Evolutionary conservation across 2,888 invertebrate species (phyloP), one percentile per base, ranked within the genome.

Genomic region (Zonitis immaculata): DNA sequence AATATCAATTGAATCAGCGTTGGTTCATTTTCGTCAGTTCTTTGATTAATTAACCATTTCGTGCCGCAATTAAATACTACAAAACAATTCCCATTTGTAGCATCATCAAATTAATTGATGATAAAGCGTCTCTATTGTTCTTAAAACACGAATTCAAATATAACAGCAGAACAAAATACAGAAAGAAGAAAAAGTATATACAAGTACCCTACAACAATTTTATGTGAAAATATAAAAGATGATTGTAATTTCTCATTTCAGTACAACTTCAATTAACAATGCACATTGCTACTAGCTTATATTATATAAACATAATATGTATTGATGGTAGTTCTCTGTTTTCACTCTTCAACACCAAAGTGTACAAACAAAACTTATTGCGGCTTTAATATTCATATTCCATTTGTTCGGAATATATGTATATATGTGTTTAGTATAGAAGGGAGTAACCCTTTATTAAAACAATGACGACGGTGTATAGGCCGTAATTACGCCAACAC

Each of bases 341-440:
- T 47, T 26, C 39, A 35, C 16, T 18, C 35, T 9, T 18, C n/a
- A 35, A 35, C 18, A 16, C 5, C 11, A 18, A 35, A 35, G 18
- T 35, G 18, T 32, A 45, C 56, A 48, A 56, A 59, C 59, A 61
- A 59, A 61, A 57, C 57, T 59, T 58, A 35, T n/a, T n/a, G n/a
- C 26, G 18, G 49, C 52, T 58, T 59, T 61, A 61, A 59, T 59
- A 61, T 61, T 61, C 61, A 61, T 61, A 59, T 61, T 59, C 59
- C 55, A 59, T 61, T 61, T 61, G 58, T 52, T 56, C 45, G 47
- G 43, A n/a, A n/a, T n/a, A n/a, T n/a, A n/a, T n/a, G n/a, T n/a
- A n/a, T n/a, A n/a, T n/a, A n/a, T n/a, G n/a, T n/a, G n/a, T n/a
- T n/a, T n/a, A n/a, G n/a, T n/a, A 52, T 56, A 35, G 35, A 16